A percentile compares a stretch with the other conserved stretches of the same genome.
These are phyloP conservation scores for Temnothorax unifasciatus DNA, from an alignment of 2,888 invertebrate species.

Conservation along the genomic window DNA sequence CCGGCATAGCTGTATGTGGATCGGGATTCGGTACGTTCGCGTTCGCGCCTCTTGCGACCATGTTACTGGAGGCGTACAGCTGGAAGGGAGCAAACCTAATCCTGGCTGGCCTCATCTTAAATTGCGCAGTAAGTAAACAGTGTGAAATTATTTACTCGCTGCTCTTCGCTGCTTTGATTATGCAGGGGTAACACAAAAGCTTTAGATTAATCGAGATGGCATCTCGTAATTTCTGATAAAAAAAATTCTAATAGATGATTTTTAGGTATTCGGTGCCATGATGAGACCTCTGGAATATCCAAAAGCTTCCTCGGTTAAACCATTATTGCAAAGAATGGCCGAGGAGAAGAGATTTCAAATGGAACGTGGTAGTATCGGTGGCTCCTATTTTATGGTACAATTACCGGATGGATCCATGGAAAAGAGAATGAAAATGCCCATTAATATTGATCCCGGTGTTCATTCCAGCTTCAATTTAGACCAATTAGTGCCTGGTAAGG, in stretches of 20 bases:
- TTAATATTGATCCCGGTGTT: slow-evolving; percentile 97
- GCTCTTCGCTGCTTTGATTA: slow-evolving; percentile 1
- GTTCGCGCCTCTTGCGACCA: slow-evolving; percentile 96
- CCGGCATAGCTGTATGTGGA: slow-evolving; percentile 98
- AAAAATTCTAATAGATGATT: slow-evolving; percentile 46
- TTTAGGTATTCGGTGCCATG: slow-evolving; percentile 91
- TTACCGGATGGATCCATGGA: slow-evolving; percentile 97
- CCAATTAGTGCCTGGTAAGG: slow-evolving; percentile 90
- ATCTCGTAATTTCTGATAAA: slow-evolving; percentile 49
- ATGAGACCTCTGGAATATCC: slow-evolving; percentile 94
- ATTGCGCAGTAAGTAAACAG: slow-evolving; percentile 91
- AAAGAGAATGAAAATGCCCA: slow-evolving; percentile 94
- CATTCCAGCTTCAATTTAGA: slow-evolving; percentile 97
- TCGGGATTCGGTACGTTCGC: slow-evolving; percentile 98
- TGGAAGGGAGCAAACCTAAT: slow-evolving; percentile 97
- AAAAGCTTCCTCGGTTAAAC: slow-evolving; percentile 92
- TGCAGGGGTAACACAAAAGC: slow-evolving; percentile 14
- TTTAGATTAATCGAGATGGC: slow-evolving; percentile 19
- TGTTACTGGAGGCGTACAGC: slow-evolving; percentile 92
- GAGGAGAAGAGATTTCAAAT: slow-evolving; percentile 96
- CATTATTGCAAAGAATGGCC: slow-evolving; percentile 96
- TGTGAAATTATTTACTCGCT: neutral
- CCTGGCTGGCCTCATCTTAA: slow-evolving; percentile 96
- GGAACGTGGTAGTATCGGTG: slow-evolving; percentile 96
- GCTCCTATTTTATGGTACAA: slow-evolving; percentile 95